A percentile compares a stretch with the other conserved stretches of the same genome.
Conservation (phyloP, 2,113 vertebrate genomes). For the Galemys pyrenaicus region DNA sequence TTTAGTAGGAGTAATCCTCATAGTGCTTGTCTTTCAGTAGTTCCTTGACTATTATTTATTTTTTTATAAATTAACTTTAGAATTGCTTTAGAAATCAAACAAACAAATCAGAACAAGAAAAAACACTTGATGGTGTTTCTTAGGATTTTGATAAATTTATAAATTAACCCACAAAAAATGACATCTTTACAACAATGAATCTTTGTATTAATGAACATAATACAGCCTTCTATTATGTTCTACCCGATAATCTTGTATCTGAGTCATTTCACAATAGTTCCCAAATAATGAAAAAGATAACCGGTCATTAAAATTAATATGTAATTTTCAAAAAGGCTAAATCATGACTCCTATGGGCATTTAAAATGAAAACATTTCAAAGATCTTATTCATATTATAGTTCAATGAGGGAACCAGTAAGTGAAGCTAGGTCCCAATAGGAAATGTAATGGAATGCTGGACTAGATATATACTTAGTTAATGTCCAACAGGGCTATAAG, state of each 20-base stretch:
- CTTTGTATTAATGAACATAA: slow-evolving; percentile 15
- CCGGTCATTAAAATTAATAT: slow-evolving; percentile 7
- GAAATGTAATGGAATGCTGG: slow-evolving; percentile 6
- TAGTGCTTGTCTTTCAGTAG: slow-evolving; percentile 24
- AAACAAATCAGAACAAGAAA: background rate
- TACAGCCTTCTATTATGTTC: background rate
- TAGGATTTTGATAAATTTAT: background rate
- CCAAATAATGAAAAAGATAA: background rate
- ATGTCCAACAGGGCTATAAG: background rate
- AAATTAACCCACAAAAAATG: slow-evolving; percentile 8
- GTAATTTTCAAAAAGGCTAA: slow-evolving; percentile 28
- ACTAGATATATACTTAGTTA: slow-evolving; percentile 19
- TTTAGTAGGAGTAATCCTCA: slow-evolving; percentile 14
- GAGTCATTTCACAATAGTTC: background rate
- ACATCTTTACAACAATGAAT: background rate
- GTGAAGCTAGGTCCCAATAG: background rate
- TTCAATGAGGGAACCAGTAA: background rate
- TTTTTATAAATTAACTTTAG: slow-evolving; percentile 31
- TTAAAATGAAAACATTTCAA: background rate
- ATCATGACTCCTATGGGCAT: background rate
- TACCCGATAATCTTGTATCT: background rate
- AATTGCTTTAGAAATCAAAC: background rate
- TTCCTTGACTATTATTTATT: slow-evolving; percentile 8
- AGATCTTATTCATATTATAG: slow-evolving; percentile 24
- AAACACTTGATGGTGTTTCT: slow-evolving; percentile 1